Percentiles rank a stretch among this genome's conserved stretches.
phyloP scores from a whole-genome alignment of 2,113 vertebrate species.

The Morphnarchus princeps region DNA sequence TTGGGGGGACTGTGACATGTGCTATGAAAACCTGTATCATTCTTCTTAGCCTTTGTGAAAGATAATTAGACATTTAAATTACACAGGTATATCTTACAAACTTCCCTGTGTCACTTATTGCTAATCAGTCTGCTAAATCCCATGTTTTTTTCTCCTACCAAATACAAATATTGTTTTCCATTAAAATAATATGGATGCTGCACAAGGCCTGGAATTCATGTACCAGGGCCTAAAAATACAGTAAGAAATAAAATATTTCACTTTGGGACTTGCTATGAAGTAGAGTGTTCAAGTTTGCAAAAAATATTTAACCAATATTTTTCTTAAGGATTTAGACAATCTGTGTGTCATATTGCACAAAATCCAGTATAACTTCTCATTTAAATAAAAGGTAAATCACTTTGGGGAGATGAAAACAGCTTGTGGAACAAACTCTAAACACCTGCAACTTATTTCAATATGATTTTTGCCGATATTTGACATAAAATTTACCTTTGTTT shows the following conservation, averaged over 20 bases:
- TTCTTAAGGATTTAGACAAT: slow-evolving; percentile 2
- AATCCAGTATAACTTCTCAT: slow-evolving; percentile 23
- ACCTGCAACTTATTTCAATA: background rate
- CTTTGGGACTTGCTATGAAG: background rate
- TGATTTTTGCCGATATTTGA: background rate
- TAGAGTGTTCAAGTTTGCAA: background rate
- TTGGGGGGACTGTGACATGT: slow-evolving; percentile 61
- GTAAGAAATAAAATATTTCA: slow-evolving; percentile 20
- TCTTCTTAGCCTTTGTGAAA: slow-evolving; percentile 72
- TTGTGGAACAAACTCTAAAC: background rate
- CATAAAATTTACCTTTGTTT: background rate
- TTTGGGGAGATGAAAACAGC: slow-evolving; percentile 17
- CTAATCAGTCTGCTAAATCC: background rate
- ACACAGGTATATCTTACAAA: background rate
- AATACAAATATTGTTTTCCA: background rate
- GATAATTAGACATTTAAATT: slow-evolving; percentile 34
- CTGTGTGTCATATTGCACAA: background rate
- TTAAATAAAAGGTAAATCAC: slow-evolving; percentile 33
- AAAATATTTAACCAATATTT: slow-evolving; percentile 1
- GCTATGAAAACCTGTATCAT: slow-evolving; percentile 62
- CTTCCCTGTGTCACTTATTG: background rate
- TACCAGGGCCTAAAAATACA: background rate
- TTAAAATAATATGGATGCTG: background rate
- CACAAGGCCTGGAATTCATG: background rate
- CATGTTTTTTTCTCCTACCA: background rate